phyloP scores from a whole-genome alignment of 2,888 invertebrate genomes.

The Sinodicranocentrus sp. region DNA sequence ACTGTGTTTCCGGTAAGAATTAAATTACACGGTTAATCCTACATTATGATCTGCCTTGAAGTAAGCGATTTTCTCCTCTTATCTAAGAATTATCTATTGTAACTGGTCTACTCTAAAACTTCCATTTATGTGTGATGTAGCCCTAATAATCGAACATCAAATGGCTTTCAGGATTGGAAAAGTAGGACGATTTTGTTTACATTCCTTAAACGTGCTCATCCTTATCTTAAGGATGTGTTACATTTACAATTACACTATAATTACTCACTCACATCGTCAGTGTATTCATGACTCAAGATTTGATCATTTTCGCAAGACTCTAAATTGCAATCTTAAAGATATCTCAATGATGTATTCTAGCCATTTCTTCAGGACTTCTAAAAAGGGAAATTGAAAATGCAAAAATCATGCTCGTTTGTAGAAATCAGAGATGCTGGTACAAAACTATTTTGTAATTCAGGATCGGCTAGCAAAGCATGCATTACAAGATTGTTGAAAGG shows the following conservation, averaged over 20 bases:
- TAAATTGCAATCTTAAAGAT: not conserved
- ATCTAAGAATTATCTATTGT: no score
- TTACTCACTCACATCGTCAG: not conserved
- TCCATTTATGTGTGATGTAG: no score
- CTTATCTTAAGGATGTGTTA: not conserved
- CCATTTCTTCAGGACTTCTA: not conserved
- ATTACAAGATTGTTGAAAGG: no score
- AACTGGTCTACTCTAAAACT: no score
- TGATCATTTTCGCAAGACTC: not conserved
- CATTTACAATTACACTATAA: not conserved
- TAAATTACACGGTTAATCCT: no score
- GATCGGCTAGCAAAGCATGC: no score
- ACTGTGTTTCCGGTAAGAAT: no score
- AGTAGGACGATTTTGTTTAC: constrained; percentile 5
- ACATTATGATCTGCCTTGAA: not conserved
- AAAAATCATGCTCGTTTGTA: no score
- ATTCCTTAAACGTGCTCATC: not conserved
- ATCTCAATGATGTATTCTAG: not conserved
- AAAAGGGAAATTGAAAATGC: not conserved
- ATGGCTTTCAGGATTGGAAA: constrained; percentile 7
- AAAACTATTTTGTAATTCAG: no score
- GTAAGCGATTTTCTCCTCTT: no score
- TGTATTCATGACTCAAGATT: not conserved
- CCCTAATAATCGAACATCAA: not conserved
- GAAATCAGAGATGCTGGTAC: no score